Conservation (phyloP, 2,888 invertebrate species). For the Tryphoninae sp. region DNA sequence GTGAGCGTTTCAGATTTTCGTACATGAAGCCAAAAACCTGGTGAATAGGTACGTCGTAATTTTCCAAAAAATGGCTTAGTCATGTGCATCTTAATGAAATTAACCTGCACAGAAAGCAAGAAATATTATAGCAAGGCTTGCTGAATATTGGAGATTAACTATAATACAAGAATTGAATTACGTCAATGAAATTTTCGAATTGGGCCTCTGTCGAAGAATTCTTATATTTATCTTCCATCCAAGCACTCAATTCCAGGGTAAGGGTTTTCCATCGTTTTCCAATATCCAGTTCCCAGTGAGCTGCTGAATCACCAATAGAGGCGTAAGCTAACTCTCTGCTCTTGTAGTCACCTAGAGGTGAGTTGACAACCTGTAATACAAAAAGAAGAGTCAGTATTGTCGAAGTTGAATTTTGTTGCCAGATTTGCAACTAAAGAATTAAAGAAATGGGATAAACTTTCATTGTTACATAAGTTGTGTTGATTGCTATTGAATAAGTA, state of each 20-base stretch:
- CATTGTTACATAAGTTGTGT: not conserved
- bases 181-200: slow-evolving; percentile 88
- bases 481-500: slow-evolving; percentile 7
- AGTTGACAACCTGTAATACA: slow-evolving; percentile 69
- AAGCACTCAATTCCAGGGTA: slow-evolving; percentile 89
- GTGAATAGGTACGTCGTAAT: slow-evolving; percentile 87
- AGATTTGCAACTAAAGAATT: no score
- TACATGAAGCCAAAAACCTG: slow-evolving; percentile 89
- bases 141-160: slow-evolving; percentile 20
- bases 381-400: not conserved
- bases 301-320: slow-evolving; percentile 86
- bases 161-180: slow-evolving; percentile 68
- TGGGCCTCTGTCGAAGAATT: slow-evolving; percentile 87
- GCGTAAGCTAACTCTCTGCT: slow-evolving; percentile 87
- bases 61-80: slow-evolving; percentile 93
- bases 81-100: slow-evolving; percentile 93
- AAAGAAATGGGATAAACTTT: not conserved
- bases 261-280: slow-evolving; percentile 91
- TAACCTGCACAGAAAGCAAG: slow-evolving; percentile 83
- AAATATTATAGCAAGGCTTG: not conserved
- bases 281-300: slow-evolving; percentile 92
- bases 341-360: slow-evolving; percentile 59
- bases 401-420: not conserved
- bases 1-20: slow-evolving; percentile 87
- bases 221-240: slow-evolving; percentile 91